Conservation (phyloP, 2,113 vertebrate genomes). For the Nycticebus coucang region DNA sequence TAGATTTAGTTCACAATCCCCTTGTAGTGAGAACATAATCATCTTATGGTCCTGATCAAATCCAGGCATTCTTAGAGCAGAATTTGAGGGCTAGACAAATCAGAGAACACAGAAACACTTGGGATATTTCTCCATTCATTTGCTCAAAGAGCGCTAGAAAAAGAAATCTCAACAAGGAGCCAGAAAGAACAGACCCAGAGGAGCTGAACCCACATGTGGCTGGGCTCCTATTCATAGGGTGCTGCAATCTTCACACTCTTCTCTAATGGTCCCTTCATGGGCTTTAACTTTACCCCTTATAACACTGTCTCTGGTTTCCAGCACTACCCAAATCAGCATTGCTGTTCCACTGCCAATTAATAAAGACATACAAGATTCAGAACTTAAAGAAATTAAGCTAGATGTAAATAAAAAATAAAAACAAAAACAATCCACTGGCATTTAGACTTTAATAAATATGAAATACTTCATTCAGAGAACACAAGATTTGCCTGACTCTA, state of each 20-base stretch:
- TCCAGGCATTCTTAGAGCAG: slow-evolving; percentile 59
- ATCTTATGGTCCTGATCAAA: slow-evolving; percentile 56
- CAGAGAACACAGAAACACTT: neutral
- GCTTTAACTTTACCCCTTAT: neutral
- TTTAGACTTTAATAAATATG: neutral
- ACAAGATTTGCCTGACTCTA: neutral
- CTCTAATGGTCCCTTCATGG: neutral
- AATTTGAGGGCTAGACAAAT: neutral
- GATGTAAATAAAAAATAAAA: neutral
- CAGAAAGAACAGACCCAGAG: neutral
- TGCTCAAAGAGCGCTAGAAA: neutral
- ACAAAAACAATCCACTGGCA: neutral
- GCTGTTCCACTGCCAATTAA: slow-evolving; percentile 5
- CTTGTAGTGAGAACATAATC: slow-evolving; percentile 69
- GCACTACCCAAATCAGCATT: neutral
- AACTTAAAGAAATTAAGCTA: slow-evolving; percentile 27
- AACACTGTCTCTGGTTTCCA: neutral
- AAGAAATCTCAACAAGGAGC: neutral
- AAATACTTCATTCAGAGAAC: neutral
- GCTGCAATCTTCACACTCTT: neutral
- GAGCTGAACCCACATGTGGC: neutral
- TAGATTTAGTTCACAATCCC: slow-evolving; percentile 74
- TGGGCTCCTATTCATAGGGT: slow-evolving; percentile 27
- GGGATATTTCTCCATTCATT: neutral
- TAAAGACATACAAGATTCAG: slow-evolving; percentile 37